Evolutionary conservation across 2,888 invertebrate species (phyloP).

Genomic region (Bruchidius siliquastri): DNA sequence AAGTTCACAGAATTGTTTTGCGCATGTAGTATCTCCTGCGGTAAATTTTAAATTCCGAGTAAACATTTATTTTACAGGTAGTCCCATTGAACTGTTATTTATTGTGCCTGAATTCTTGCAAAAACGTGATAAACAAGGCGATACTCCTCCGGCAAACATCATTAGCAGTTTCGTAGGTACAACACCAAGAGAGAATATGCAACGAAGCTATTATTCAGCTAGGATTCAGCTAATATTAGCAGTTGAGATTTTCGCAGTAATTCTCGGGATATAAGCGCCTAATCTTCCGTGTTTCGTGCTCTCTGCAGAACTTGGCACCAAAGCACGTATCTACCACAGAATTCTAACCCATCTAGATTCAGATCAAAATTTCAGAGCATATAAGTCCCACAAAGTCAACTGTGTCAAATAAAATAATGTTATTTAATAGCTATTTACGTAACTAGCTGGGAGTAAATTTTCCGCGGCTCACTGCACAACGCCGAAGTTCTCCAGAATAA

Average conservation of each 20-base stretch:
- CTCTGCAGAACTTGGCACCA: neutral
- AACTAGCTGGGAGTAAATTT: too few species aligned
- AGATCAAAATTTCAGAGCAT: neutral
- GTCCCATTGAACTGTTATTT: neutral
- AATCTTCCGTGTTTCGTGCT: neutral
- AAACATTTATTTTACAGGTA: neutral
- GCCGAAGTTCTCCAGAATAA: too few species aligned
- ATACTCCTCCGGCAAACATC: neutral
- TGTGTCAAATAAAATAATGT: too few species aligned
- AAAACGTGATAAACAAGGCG: neutral
- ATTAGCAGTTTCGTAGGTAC: neutral
- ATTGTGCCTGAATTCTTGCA: neutral
- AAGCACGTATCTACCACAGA: neutral
- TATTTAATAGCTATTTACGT: too few species aligned
- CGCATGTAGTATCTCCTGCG: too few species aligned
- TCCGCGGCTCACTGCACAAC: too few species aligned
- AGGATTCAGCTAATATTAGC: neutral
- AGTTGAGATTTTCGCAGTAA: neutral
- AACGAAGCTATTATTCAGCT: neutral
- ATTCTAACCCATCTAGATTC: neutral
- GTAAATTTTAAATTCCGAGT: too few species aligned
- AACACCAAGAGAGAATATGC: neutral
- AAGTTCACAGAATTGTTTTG: too few species aligned
- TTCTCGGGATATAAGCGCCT: neutral
- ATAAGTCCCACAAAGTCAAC: too few species aligned